phyloP scores from a whole-genome alignment of 2,113 vertebrate genomes.

The Carassius auratus region DNA sequence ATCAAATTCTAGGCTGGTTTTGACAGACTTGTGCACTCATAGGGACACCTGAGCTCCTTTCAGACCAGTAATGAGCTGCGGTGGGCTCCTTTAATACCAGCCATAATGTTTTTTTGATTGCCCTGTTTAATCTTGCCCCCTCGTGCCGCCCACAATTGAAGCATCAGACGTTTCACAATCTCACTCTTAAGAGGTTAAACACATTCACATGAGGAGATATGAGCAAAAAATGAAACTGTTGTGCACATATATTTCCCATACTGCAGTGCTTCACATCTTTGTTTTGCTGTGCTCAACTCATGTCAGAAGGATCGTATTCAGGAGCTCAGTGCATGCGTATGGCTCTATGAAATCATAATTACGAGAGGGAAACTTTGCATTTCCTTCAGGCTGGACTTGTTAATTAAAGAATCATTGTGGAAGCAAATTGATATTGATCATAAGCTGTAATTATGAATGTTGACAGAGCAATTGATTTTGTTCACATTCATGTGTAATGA shows the following conservation, averaged over 20 bases:
- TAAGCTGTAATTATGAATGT: not conserved
- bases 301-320: not conserved
- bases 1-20: slow-evolving; percentile 78
- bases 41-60: slow-evolving; percentile 74
- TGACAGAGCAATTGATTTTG: not conserved
- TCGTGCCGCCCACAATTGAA: slow-evolving; percentile 34
- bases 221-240: not conserved
- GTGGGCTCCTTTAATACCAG: slow-evolving; percentile 73
- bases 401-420: not conserved
- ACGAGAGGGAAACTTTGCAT: not conserved
- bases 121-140: slow-evolving; percentile 74
- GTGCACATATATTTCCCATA: slow-evolving; percentile 7
- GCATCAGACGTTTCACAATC: slow-evolving; percentile 36
- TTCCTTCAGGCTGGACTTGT: not conserved
- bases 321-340: not conserved
- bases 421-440: slow-evolving; percentile 20
- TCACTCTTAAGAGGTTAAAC: not conserved
- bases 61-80: slow-evolving; percentile 73
- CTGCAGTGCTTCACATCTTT: not conserved
- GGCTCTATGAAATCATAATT: not conserved
- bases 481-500: not conserved
- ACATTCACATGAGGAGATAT: not conserved
- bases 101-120: slow-evolving; percentile 80
- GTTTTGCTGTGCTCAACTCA: not conserved
- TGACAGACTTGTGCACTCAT: slow-evolving; percentile 72